Evolutionary conservation across 2,888 invertebrate species (phyloP), one percentile per base, ranked within the genome.

Genomic region (Adela reaumurella): DNA sequence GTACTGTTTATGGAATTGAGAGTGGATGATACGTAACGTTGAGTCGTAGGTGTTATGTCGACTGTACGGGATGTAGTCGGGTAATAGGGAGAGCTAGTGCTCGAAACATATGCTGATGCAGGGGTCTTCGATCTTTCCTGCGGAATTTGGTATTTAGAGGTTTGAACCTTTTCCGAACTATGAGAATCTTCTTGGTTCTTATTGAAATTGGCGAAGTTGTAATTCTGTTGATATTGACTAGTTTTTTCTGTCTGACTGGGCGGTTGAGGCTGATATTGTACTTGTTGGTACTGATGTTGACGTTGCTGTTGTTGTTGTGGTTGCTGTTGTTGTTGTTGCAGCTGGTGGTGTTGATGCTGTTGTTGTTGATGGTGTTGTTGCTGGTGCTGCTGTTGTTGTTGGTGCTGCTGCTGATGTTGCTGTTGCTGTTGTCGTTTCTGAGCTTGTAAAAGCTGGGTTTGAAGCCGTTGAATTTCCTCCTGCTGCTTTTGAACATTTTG

Each of bases 401-500:
- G 64, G 49, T 62, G 64, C 53, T 57, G 56, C 42, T 54, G 52
- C 43, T 45, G 50, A 19, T 47, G 18, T 17, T 53, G 49, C 18
- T 45, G 17, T 18, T 28, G 29, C 11, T 16, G 18, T 19, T 69
- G 68, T 51, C 74, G 69, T 51, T 77, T 70, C 57, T 77, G 74
- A 28, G 72, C 67, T 46, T 62, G 61, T 14, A 67, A 57, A 49
- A 78, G 54, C 57, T 79, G 77, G 24, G 65, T 57, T 62, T 79
- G 76, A n/a, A 80, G 62, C 17, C 73, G 63, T 60, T 79, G 72
- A 50, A 78, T 77, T 65, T 81, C 80, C 62, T 81, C 79, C 60
- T 79, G 77, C 60, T 79, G 78, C 50, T 81, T 80, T 59, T 76
- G 68, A 4, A 78, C 79, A 55, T 79, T 79, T 58, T 71, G 70